phyloP scores from a whole-genome alignment of 2,113 vertebrate genomes.

The Semicossyphus pulcher region DNA sequence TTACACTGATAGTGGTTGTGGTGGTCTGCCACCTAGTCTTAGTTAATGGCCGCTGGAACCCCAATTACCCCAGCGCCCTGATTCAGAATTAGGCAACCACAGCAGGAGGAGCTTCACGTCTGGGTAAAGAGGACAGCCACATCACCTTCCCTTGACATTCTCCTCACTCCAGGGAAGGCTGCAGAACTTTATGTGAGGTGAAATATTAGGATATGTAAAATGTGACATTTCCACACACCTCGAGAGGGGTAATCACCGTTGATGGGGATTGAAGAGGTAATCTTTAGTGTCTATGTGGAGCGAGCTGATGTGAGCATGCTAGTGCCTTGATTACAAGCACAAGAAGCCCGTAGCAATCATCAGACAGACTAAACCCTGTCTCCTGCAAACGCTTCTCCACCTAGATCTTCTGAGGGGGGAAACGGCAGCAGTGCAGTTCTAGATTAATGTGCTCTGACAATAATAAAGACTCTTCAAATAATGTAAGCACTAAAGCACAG shows the following conservation, averaged over 20 bases:
- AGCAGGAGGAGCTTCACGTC: constrained; percentile 48
- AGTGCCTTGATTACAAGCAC: constrained; percentile 69
- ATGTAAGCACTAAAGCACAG: constrained; percentile 62
- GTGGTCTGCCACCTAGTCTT: constrained; percentile 70
- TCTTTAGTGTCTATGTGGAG: constrained; percentile 58
- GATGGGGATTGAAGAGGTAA: constrained; percentile 74
- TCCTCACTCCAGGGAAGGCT: constrained; percentile 54
- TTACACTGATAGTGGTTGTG: constrained; percentile 73
- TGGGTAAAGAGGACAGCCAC: constrained; percentile 12
- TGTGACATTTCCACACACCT: constrained; percentile 81
- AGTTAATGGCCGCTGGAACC: constrained; percentile 72
- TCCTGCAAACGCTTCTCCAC: constrained; percentile 40
- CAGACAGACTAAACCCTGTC: constrained; percentile 28
- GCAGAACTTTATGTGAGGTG: constrained; percentile 66
- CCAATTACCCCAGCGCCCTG: constrained; percentile 77
- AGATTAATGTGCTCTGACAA: constrained; percentile 66
- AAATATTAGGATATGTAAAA: constrained; percentile 84
- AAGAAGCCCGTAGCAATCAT: constrained; percentile 54
- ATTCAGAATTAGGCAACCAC: constrained; percentile 54
- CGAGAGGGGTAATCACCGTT: constrained; percentile 78
- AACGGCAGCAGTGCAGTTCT: constrained; percentile 29
- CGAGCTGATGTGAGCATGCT: constrained; percentile 58
- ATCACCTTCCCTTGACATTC: constrained; percentile 70
- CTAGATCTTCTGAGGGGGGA: constrained; percentile 43
- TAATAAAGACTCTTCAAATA: constrained; percentile 64